Percentiles rank a stretch among this genome's conserved stretches.
Evolutionary conservation across 2,888 invertebrate species (phyloP).

Genomic region (Lumbricus terrestris): DNA sequence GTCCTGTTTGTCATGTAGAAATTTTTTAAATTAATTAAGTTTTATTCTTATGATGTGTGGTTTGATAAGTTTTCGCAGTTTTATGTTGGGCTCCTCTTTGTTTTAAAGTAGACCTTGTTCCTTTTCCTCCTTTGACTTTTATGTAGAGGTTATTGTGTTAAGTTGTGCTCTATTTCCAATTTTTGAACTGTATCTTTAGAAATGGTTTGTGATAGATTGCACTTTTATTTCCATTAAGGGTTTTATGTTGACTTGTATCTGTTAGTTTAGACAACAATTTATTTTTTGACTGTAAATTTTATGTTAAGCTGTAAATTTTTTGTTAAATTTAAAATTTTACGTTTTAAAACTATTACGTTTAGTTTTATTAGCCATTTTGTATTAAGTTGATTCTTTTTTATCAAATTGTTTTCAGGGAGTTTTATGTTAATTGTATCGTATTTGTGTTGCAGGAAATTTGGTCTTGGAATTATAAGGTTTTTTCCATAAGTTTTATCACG

Average conservation of each 20-base stretch:
- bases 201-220: too few species aligned
- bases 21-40: neutral
- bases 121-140: neutral
- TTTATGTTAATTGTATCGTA: neutral
- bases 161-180: neutral
- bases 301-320: neutral
- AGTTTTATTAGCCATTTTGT: neutral
- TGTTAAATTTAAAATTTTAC: neutral
- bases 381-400: neutral
- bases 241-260: too few species aligned
- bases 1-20: neutral
- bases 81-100: neutral
- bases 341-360: neutral
- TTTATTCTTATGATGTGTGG: neutral
- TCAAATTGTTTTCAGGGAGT: neutral
- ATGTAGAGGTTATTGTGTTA: neutral
- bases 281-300: too few species aligned
- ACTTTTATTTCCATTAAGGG: neutral
- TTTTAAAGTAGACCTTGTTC: neutral
- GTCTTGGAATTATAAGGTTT: neutral
- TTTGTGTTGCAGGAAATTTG: neutral
- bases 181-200: too few species aligned
- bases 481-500: neutral
- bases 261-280: too few species aligned
- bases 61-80: neutral